Conservation (phyloP, 1,140 invertebrate genomes). For the Armadillidium nasatum region DNA sequence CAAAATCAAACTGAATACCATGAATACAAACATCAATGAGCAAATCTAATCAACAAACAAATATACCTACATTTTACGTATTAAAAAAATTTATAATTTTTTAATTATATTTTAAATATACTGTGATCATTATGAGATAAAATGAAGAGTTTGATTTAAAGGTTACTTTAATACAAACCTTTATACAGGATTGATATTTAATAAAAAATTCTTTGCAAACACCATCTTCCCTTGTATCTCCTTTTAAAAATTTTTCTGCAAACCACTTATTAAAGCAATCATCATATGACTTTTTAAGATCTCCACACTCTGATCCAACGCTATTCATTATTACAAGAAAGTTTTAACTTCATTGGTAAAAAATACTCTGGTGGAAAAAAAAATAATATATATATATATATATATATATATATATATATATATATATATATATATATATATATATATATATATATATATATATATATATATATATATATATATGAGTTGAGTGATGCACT, state of each 20-base stretch:
- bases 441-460: conserved; percentile 13
- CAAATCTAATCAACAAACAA: too few relatives aligned
- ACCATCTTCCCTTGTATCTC: conserved; percentile 33
- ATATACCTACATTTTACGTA: too few relatives aligned
- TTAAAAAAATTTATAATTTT: too few relatives aligned
- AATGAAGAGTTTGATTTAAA: background rate
- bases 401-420: conserved; percentile 15
- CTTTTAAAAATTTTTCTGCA: conserved; percentile 44
- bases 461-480: conserved; percentile 15
- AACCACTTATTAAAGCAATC: conserved; percentile 44
- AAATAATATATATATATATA: background rate
- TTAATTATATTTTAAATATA: too few relatives aligned
- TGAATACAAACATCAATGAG: too few relatives aligned
- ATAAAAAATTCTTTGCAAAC: conserved; percentile 37
- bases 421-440: conserved; percentile 15
- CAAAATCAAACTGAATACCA: too few relatives aligned
- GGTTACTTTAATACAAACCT: conserved; percentile 19
- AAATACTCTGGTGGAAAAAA: too few relatives aligned
- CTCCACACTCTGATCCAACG: conserved; percentile 40
- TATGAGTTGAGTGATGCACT: too few relatives aligned
- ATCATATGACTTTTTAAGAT: conserved; percentile 42
- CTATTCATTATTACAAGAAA: conserved; percentile 36
- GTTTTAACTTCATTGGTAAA: too few relatives aligned
- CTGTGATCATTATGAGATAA: too few relatives aligned
- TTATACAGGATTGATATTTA: conserved; percentile 42